Conservation (phyloP, 2,113 vertebrate genomes). For the Ammodytes dubius region DNA sequence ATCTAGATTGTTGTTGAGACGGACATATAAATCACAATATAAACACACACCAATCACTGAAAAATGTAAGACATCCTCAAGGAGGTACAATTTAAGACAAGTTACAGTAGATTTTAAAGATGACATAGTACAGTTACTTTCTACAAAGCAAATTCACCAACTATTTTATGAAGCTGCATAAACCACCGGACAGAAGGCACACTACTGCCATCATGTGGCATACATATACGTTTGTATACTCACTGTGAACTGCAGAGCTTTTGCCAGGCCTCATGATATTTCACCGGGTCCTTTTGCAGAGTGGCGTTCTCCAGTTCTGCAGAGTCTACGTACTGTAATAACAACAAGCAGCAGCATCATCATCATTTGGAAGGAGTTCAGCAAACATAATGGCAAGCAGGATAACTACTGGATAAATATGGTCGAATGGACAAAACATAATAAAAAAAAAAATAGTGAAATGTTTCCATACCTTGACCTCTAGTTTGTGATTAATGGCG, state of each 20-base stretch:
- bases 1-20: not conserved
- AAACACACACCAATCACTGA: not conserved
- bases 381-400: not conserved
- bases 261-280: constrained; percentile 98
- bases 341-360: constrained; percentile 5
- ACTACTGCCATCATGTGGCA: constrained; percentile 56
- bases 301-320: constrained; percentile 91
- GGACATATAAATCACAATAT: not conserved
- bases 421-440: not conserved
- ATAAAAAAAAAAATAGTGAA: not conserved
- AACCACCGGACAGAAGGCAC: not conserved
- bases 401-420: not conserved
- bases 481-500: constrained; percentile 95
- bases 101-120: not conserved
- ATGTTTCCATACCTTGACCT: constrained; percentile 90
- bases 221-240: constrained; percentile 62
- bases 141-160: not conserved
- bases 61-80: not conserved
- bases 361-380: not conserved
- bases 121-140: not conserved
- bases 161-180: not conserved
- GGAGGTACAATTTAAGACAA: not conserved
- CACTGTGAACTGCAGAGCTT: constrained; percentile 96
- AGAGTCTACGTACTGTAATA: constrained; percentile 93
- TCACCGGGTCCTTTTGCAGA: constrained; percentile 92